phyloP scores from a whole-genome alignment of 2,797 vertebrate genomes.

The Thripadectes ignobilis region DNA sequence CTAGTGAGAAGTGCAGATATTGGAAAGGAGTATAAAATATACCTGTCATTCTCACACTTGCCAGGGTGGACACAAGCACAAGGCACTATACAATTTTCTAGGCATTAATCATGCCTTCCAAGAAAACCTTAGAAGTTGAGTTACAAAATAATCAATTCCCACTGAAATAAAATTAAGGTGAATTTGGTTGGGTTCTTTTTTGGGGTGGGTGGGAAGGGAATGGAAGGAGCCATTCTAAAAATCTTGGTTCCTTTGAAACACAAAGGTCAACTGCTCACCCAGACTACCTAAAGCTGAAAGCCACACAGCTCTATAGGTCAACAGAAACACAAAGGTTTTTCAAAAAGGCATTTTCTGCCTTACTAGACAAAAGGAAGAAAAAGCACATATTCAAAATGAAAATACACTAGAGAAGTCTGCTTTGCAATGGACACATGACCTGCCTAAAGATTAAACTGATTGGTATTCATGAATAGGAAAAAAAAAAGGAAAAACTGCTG shows the following conservation, averaged over 20 bases:
- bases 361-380: background rate
- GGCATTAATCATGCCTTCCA: background rate
- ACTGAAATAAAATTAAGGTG: background rate
- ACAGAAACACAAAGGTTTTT: background rate
- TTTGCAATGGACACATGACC: background rate
- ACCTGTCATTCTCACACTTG: background rate
- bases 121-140: background rate
- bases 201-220: too few species aligned
- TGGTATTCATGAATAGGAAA: background rate
- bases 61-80: background rate
- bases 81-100: background rate
- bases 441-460: background rate
- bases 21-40: background rate
- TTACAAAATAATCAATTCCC: background rate
- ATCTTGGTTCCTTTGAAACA: background rate
- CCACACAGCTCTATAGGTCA: background rate
- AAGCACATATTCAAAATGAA: background rate
- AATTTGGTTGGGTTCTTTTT: background rate
- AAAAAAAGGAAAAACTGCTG: background rate
- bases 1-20: background rate
- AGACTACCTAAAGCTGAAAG: background rate
- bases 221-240: background rate
- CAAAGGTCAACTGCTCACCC: background rate
- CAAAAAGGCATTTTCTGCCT: background rate
- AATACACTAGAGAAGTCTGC: background rate